Evolutionary conservation across 2,113 vertebrate genomes (phyloP).

Genomic region (Nannobrachium achirus): DNA sequence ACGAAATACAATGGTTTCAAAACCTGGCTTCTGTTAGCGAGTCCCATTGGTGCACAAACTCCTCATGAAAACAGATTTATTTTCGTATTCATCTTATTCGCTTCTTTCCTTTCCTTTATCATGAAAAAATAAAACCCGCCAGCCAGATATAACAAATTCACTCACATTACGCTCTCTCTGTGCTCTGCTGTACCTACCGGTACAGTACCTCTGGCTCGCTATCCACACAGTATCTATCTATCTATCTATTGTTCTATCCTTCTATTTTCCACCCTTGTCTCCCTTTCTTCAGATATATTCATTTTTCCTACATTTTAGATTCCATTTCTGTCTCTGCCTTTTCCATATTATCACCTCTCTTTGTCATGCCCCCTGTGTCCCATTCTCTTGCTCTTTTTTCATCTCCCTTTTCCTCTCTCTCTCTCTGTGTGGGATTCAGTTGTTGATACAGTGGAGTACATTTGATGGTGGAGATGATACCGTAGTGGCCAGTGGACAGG

Average conservation of each 20-base stretch:
- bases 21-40: constrained; percentile 46
- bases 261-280: not conserved
- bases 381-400: not conserved
- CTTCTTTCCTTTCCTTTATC: constrained; percentile 28
- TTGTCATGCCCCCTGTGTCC: too few relatives aligned
- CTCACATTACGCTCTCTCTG: constrained; percentile 7
- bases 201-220: constrained; percentile 13
- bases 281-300: not conserved
- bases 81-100: constrained; percentile 3
- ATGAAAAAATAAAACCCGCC: constrained; percentile 44
- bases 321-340: not conserved
- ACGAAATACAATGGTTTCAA: constrained; percentile 52
- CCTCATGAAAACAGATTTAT: constrained; percentile 50
- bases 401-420: not conserved
- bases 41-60: constrained; percentile 55
- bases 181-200: constrained; percentile 2
- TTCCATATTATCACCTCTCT: not conserved
- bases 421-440: not conserved
- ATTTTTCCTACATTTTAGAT: not conserved
- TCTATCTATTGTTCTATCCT: not conserved
- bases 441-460: constrained; percentile 17
- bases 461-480: constrained; percentile 16
- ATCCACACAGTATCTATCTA: not conserved
- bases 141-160: constrained; percentile 50
- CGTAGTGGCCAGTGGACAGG: constrained; percentile 18